phyloP scores from a whole-genome alignment of 2,797 vertebrate species.

The Bradypodion pumilum region DNA sequence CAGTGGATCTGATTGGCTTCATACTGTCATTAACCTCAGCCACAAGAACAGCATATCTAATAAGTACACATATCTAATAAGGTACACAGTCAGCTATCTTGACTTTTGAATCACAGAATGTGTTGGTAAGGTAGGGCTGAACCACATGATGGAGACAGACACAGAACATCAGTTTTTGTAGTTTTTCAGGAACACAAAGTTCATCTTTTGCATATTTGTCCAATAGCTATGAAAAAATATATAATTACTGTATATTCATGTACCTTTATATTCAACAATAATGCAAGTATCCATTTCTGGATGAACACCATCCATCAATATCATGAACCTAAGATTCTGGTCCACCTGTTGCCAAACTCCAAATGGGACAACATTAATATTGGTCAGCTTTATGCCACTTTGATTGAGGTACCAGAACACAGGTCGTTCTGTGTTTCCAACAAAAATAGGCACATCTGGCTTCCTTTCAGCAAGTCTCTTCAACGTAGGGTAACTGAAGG shows the following conservation, averaged over 20 bases:
- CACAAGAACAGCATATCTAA: background rate
- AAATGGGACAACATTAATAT: constrained; percentile 80
- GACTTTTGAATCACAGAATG: background rate
- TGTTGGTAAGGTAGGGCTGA: background rate
- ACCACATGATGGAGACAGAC: background rate
- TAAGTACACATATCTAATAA: no score
- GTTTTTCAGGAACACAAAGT: background rate
- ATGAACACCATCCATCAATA: constrained; percentile 84
- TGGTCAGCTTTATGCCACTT: constrained; percentile 79
- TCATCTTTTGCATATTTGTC: background rate
- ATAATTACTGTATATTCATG: background rate
- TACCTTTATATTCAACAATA: constrained; percentile 86
- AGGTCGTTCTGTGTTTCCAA: constrained; percentile 81
- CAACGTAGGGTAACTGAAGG: constrained; percentile 80
- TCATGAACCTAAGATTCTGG: constrained; percentile 81
- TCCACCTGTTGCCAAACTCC: constrained; percentile 82
- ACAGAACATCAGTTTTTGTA: background rate
- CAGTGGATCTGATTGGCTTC: background rate
- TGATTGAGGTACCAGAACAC: constrained; percentile 81
- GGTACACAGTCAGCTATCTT: background rate
- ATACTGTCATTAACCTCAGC: background rate
- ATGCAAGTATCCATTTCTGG: constrained; percentile 87
- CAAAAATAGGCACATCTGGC: constrained; percentile 81
- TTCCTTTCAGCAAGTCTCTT: constrained; percentile 72
- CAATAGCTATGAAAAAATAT: background rate